phyloP scores from a whole-genome alignment of 1,140 invertebrate genomes.

The Cydia fagiglandana region DNA sequence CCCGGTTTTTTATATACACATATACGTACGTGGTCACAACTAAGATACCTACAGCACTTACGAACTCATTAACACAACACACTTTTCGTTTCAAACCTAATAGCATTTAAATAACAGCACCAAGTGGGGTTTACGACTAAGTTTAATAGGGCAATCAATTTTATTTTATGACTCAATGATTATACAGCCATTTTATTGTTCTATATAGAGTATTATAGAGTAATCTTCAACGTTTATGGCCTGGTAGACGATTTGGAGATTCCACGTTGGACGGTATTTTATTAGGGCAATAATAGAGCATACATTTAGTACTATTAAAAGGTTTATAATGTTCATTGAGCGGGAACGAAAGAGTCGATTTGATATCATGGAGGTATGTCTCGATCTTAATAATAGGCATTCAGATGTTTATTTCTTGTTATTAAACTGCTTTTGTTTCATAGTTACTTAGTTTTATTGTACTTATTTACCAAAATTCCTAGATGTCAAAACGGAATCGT shows the following conservation, averaged over 20 bases:
- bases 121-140: conserved; percentile 32
- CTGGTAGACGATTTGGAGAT: conserved; percentile 27
- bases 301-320: conserved; percentile 18
- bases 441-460: no score
- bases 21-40: background rate
- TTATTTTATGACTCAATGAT: conserved; percentile 35
- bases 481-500: no score
- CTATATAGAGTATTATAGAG: conserved; percentile 27
- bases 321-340: background rate
- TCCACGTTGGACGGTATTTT: conserved; percentile 9
- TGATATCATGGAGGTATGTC: background rate
- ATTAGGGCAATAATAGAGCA: conserved; percentile 6
- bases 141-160: conserved; percentile 35
- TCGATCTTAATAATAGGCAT: no score
- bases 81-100: background rate
- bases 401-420: no score
- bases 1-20: no score
- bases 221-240: conserved; percentile 20
- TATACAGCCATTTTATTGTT: conserved; percentile 28
- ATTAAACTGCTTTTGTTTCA: no score
- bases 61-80: background rate
- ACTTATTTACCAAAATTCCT: no score
- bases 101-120: conserved; percentile 2
- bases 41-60: background rate
- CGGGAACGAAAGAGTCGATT: background rate